Percentiles rank a stretch among this genome's conserved stretches.
Conservation (phyloP, 2,888 invertebrate species). For the Ptychoptera albimana region DNA sequence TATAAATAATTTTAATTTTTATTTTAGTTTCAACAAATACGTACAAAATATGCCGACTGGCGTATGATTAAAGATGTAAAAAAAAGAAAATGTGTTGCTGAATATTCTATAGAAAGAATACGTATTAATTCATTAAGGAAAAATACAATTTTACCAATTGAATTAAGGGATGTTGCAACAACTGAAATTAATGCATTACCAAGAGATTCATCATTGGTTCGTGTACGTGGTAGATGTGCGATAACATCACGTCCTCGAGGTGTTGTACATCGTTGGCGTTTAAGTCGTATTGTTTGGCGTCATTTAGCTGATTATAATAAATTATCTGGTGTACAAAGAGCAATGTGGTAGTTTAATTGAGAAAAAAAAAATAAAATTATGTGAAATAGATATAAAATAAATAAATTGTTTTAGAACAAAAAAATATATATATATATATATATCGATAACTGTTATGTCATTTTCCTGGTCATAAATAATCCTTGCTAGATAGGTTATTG, state of each 20-base stretch:
- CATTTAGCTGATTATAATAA: slow-evolving; percentile 88
- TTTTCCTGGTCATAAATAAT: no score
- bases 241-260: slow-evolving; percentile 80
- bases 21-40: slow-evolving; percentile 48
- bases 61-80: slow-evolving; percentile 78
- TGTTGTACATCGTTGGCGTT: slow-evolving; percentile 60
- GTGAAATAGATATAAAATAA: no score
- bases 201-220: slow-evolving; percentile 47
- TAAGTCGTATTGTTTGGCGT: slow-evolving; percentile 84
- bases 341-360: slow-evolving; percentile 54
- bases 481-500: no score
- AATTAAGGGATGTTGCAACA: slow-evolving; percentile 61
- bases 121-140: slow-evolving; percentile 70
- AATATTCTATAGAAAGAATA: slow-evolving; percentile 59
- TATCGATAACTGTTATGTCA: no score
- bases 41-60: slow-evolving; percentile 66
- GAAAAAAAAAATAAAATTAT: no score
- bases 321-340: slow-evolving; percentile 78
- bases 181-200: slow-evolving; percentile 63
- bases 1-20: no score
- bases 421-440: no score
- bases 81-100: slow-evolving; percentile 54
- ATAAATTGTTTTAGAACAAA: no score
- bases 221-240: slow-evolving; percentile 63
- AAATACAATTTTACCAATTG: slow-evolving; percentile 70